Evolutionary conservation across 2,888 invertebrate species (phyloP), one percentile per base, ranked within the genome.

Genomic region (Drosophila lacicola): DNA sequence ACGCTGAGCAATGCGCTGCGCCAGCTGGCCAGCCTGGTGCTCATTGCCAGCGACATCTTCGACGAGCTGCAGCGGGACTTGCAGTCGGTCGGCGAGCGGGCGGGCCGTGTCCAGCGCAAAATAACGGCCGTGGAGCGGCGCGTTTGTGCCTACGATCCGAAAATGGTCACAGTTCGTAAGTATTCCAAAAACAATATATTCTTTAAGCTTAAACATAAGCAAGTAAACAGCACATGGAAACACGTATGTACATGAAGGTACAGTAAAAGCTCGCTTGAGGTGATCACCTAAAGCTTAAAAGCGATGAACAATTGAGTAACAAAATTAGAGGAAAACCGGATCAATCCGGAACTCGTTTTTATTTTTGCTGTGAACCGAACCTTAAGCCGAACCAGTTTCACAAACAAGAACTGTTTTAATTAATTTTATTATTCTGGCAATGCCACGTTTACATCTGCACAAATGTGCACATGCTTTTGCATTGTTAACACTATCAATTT

Each of bases 151-250:
- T 96, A 95, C 93, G 97, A 98, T 93, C 97, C 98, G 70, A 97
- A 97, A 94, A 96, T 95, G 93, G 96, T 97, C 92, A 95, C 97
- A 95, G 97, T 98, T 94, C 97, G 98, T 98, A 94, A 98, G 98
- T 98, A 88, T 55, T 36, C 11, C 17, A 41, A 29, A 11, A 41
- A n/a, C 21, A n/a, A 17, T 25, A 44, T 5, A 19, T 21, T 25
- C 2, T 19, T 34, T 29, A 42, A 49, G 19, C 19, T 33, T 36
- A 2, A 21, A 4, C 10, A 17, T 37, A 29, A 33, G 2, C 29
- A 14, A 25, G 17, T 2, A 17, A 17, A 17, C 17, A 33, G 29
- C 11, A 33, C 19, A 49, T 49, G 8, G 36, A 29, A 25, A 39
- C 6, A 39, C 9, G n/a, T n/a, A 29, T 9, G 2, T 33, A 1